Base-by-base conservation (phyloP, 2,797 vertebrate genomes). In the Geotrypetes seraphini region DNA sequence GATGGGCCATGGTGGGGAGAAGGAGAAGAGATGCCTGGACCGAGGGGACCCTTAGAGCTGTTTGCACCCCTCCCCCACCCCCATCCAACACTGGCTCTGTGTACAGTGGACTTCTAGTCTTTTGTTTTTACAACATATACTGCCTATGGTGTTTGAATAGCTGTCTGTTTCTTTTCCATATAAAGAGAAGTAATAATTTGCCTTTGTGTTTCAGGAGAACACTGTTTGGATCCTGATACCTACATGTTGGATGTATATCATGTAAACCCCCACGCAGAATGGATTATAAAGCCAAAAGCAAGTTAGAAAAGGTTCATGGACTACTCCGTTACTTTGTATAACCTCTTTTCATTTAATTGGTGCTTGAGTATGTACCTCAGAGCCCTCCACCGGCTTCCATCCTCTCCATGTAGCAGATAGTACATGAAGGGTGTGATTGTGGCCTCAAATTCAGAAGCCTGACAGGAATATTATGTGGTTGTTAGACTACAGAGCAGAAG, bases 191-290 rank as follows among this genome's bases (percentile, higher is more conserved):
- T 13, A 23, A 43, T 16, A 8, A 3, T 6, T 28, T 31, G 6
- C 11, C 4, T 50, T 36, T 66, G 50, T 11, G 1, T 66, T 72
- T 37, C 44, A 91, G 89, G 89, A 37, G 81, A 91, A 36, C 86
- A 87, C 33, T 86, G 87, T 52, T 57, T 91, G 63, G 87, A 91
- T 36, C 86, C 82, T 1, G 86, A 90, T 8, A 75, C 88, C 0
- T 80, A 78, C 23, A 78, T 91, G 47, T 53, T 90, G 29, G 87
- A 90, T 37, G 78, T 91, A 33, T 89, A 91, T 63, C 79, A 6
- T 16, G 73, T 73, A 34, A 91, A 91, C 49, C 88, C 89, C 47
- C 80, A 83, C 19, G 89, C 88, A 49, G 84, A 89, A 34, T 91
- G 89, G 89, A 77, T 91, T 44, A 72, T 91, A 53, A 90, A 90